Base-by-base conservation (phyloP, 2,888 invertebrate genomes). In the Sinohyriopsis cumingii region DNA sequence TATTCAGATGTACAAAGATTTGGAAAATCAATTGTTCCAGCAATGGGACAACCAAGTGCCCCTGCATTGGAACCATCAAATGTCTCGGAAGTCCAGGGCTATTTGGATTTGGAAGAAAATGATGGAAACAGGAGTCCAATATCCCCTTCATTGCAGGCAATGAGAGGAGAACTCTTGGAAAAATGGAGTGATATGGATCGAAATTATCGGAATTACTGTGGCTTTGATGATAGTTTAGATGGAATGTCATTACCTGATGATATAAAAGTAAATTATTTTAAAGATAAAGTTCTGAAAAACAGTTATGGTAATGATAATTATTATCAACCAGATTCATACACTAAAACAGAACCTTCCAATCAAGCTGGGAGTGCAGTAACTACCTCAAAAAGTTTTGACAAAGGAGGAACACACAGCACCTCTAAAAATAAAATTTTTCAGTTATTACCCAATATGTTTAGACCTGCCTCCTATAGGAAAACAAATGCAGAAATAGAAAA, bases 211-310 rank as follows among this genome's bases (percentile, higher is more conserved):
- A 82, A 82, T 71, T 82, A 79, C 70, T 78, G 73, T 68, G 82
- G 79, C 55, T 82, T 82, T 74, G 79, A 79, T 64, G 73, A 78
- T 4, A 70, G 73, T 53, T 61, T 66, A 28, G 72, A 73, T 55
- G 71, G 75, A 57, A 73, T 67, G 22, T 75, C 69, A 67, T 45
- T 45, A 15, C 53, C 73, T 56, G 78, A 77, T 55, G 77, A 78
- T 71, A 75, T 78, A n/a, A 81, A 82, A 75, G 76, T 82, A 73
- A 79, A 80, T 28, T 82, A 82, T 64, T 82, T 82, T 72, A 78
- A 82, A 65, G 71, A 80, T 56, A 82, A 82, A 67, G 75, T 77
- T 57, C 71, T 82, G 9, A 80, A 82, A 62, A 76, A 74, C 55
- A 73, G 75, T 55, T 82, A 80, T 68, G 75, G 75, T 25, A 75